These are phyloP conservation scores for Origma solitaria DNA, from an alignment of 2,113 vertebrate genomes.

Conservation along the genomic window DNA sequence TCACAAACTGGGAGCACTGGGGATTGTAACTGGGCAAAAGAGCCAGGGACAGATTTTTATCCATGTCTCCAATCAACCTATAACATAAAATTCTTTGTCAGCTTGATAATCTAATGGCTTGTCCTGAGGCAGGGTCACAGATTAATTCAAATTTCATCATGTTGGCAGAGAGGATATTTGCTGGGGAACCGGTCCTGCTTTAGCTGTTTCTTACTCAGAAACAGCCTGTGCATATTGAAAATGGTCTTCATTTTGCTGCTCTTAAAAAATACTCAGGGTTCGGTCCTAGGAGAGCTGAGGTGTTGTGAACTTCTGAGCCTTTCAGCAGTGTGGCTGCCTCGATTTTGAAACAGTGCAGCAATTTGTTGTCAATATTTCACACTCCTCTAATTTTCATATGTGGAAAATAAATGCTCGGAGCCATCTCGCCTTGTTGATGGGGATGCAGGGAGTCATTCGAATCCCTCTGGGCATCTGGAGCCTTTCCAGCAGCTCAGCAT, in stretches of 20 bases:
- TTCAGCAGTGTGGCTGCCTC: background rate
- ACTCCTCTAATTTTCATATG: background rate
- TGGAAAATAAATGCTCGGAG: background rate
- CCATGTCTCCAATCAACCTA: background rate
- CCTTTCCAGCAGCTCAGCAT: constrained; percentile 21
- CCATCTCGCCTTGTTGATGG: background rate
- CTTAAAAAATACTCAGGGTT: background rate
- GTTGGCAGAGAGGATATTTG: background rate
- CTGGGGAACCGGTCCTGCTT: background rate
- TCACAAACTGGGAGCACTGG: background rate
- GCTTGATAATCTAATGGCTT: background rate
- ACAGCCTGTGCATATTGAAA: background rate
- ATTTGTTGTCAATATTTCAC: background rate
- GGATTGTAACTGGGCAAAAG: background rate
- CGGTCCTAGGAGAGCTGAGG: background rate
- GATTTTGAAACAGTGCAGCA: background rate
- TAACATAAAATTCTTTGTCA: background rate
- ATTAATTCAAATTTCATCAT: background rate
- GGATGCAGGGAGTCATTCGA: background rate
- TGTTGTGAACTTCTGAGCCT: background rate
- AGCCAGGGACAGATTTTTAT: background rate
- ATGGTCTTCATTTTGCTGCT: background rate
- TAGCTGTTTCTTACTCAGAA: background rate
- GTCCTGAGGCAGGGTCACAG: background rate
- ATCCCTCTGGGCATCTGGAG: background rate